These are phyloP conservation scores for Bombus confusus DNA, from an alignment of 1,140 invertebrate species.

Conservation along the genomic window DNA sequence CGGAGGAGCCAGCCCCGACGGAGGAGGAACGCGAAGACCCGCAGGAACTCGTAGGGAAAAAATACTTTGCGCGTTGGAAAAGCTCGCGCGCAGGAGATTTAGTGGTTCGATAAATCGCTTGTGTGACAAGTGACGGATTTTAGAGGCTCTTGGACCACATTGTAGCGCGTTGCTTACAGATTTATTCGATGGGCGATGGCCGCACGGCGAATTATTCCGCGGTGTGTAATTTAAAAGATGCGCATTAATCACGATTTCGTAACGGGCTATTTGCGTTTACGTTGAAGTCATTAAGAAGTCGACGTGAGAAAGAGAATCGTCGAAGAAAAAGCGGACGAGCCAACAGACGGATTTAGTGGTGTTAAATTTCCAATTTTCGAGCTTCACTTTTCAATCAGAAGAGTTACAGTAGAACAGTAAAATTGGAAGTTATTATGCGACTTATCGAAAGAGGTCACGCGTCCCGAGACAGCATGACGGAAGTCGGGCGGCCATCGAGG, in stretches of 20 bases:
- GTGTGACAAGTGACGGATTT: conserved; percentile 3
- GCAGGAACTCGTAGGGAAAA: not conserved
- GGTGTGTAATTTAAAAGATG: not conserved
- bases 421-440: not conserved
- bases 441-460: not conserved
- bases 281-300: not conserved
- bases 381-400: not conserved
- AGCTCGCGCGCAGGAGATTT: not conserved
- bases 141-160: not conserved
- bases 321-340: not conserved
- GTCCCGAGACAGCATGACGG: conserved; percentile 26
- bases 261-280: not conserved
- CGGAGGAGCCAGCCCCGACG: not conserved
- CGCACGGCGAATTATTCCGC: not conserved
- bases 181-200: not conserved
- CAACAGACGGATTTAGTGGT: too few relatives aligned
- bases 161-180: not conserved
- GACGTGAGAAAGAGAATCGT: too few relatives aligned
- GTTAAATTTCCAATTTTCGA: not conserved
- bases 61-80: not conserved
- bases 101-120: not conserved
- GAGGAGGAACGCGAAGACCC: too few relatives aligned
- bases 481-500: conserved; percentile 38
- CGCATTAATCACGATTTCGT: not conserved
- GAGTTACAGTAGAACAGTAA: not conserved